Base-by-base conservation (phyloP, 2,113 vertebrate genomes). In the Monopterus albus region DNA sequence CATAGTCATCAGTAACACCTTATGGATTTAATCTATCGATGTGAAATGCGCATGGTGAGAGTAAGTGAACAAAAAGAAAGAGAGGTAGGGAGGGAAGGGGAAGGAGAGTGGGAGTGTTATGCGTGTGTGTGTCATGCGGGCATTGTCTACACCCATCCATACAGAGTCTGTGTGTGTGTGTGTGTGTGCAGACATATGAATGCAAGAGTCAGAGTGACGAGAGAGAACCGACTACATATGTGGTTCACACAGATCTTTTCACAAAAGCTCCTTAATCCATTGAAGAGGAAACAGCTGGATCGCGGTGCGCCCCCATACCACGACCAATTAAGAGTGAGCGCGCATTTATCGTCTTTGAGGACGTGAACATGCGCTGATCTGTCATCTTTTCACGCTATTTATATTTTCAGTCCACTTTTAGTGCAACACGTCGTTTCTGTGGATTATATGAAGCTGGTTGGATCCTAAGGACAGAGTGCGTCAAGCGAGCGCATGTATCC, bases 401-500 rank as follows among this genome's bases (percentile, higher is more conserved):
- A 38, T 23, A 42, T 23, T 17, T 31, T 23, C 20, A 1, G 17
- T 43, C 7, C 11, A 4, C 29, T 46, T 28, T 47, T 17, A 58
- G 52, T 28, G 53, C 17, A 20, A 33, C 35, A 4, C 65, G 18
- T 50, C 62, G 28, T 33, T 38, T 42, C n/a, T 28, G 55, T 79
- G 86, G 79, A 82, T 79, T 68, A 18, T 21, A 11, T 15, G 59
- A 52, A 61, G 66, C 51, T n/a, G 59, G 31, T 28, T 51, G 80
- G 71, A 74, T 33, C 60, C 11, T 3, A 39, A 59, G 66, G 53
- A 75, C 56, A 65, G 77, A 69, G 84, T 73, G 86, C 81, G 81
- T 87, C 79, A 60, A 78, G 67, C 28, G 73, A 76, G 84, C 75
- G 86, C 88, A 55, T 51, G 66, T 14, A 82, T 90, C 88, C 90